Conservation (phyloP, 2,888 invertebrate species). For the Pseudoips prasinana region DNA sequence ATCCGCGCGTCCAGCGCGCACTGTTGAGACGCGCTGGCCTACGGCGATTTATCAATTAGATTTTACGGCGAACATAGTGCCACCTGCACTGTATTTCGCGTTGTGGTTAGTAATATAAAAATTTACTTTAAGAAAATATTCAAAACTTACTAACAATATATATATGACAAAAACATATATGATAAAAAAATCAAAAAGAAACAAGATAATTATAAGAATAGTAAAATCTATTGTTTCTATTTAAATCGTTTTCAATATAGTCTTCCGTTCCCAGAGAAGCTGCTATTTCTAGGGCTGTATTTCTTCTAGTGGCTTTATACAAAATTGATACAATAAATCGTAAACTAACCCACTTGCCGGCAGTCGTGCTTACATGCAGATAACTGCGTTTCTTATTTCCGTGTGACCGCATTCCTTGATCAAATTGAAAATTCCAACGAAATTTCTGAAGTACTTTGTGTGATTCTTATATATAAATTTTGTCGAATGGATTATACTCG, state of each 20-base stretch:
- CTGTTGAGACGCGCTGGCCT: too few relatives aligned
- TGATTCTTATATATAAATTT: slow-evolving; percentile 16
- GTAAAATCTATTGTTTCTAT: too few relatives aligned
- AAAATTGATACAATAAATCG: slow-evolving; percentile 66
- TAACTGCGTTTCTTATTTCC: slow-evolving; percentile 57
- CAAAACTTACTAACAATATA: too few relatives aligned
- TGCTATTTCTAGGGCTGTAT: slow-evolving; percentile 26
- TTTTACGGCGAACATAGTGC: too few relatives aligned
- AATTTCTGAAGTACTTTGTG: slow-evolving; percentile 35
- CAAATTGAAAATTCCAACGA: slow-evolving; percentile 69
- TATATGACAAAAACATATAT: too few relatives aligned
- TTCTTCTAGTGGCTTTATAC: slow-evolving; percentile 40
- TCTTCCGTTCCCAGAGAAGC: slow-evolving; percentile 20
- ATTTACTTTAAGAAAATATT: too few relatives aligned
- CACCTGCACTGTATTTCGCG: too few relatives aligned
- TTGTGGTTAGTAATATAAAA: too few relatives aligned
- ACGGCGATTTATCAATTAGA: too few relatives aligned
- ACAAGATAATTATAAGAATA: too few relatives aligned
- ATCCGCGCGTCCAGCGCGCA: too few relatives aligned
- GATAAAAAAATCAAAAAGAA: too few relatives aligned
- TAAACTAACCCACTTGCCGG: slow-evolving; percentile 43
- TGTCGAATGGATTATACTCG: not conserved
- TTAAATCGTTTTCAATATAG: slow-evolving; percentile 21
- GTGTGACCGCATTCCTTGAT: slow-evolving; percentile 54
- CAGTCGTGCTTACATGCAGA: slow-evolving; percentile 53